Base-by-base conservation (phyloP, 2,888 invertebrate species). In the Leucoma salicis region DNA sequence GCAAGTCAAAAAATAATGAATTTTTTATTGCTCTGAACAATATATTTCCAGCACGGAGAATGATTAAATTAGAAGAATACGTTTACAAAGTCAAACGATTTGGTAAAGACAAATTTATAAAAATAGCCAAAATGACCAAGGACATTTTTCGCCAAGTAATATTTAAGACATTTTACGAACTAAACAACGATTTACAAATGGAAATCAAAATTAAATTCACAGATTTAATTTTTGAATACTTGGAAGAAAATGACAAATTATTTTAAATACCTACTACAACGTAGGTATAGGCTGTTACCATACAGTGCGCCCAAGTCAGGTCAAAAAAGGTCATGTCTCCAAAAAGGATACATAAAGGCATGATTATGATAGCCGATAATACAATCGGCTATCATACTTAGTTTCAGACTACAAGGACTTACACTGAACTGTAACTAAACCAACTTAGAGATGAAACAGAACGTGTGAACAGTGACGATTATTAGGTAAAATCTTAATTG, bases 31-130 rank as follows among this genome's bases (percentile, higher is more conserved):
- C 63, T 1, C 68, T 78, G 47, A 82, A 86, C 44, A 43, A 62
- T 2, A 65, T 84, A 24, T 85, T 66, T 46, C 57, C 43, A 6
- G 21, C 49, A 1, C 34, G 43, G 2, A 57, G 73, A 16, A 70
- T 71, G 18, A 47, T 53, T 13, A 69, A 66, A 59, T 63, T 84
- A 57, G 78, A 80, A 27, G 64, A 73, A 38, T 86, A 82, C 46
- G 59, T 83, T 45, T 76, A 74, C 46, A 28, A 56, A 8, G 53
- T 83, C 4, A 77, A 66, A 39, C 59, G 42, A 39, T 83, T 65
- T 28, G 82, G 76, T 1, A 57, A 53, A 32, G 54, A 61, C 1
- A 7, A 29, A 21, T 57, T 21, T 15, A 46, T 29, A 4, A 64
- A 63, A 25, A 76, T 83, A 25, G 63, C 62, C 11, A 41, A 55